Evolutionary conservation across 2,797 vertebrate genomes (phyloP), one percentile per base, ranked within the genome.

Genomic region (Helostoma temminkii): DNA sequence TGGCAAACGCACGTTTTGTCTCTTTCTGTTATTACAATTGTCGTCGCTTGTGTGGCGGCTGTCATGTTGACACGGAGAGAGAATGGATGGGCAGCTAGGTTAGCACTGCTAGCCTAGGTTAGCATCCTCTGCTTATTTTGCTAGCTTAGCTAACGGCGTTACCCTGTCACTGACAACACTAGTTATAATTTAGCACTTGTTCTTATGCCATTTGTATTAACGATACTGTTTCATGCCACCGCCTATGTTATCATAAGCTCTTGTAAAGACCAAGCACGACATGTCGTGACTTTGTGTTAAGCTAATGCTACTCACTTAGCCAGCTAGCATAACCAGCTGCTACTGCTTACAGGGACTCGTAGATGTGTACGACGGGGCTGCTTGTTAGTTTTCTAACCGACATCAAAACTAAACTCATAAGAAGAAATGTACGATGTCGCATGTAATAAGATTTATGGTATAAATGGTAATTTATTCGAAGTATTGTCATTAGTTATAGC

Each of bases 211-310:
- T n/a, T n/a, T n/a, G n/a, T n/a, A n/a, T n/a, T n/a, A n/a, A n/a
- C 5, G 15, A 15, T 18, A 1, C 4, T 0, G 0, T 0, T 12
- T 34, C 45, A 2, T 26, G 3, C 3, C 2, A 9, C 0, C 2
- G 0, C 12, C 0, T 9, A 14, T 1, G 22, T 19, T 47, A 10
- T 5, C 18, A 56, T 43, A 6, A n/a, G 41, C 2, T 8, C 2
- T 6, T 0, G 2, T 14, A 10, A 9, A 61, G 12, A 34, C 18
- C 0, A 18, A 14, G 2, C 14, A 5, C 34, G 28, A 43, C 8
- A 46, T 52, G 48, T 62, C 70, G 71, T 90, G 89, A 89, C 88
- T 85, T 89, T 87, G 82, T 21, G n/a, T 59, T 66, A 67, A 74
- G 69, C 69, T 66, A 42, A 42, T n/a, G 39, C 19, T 42, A 19